Evolutionary conservation across 2,888 invertebrate species (phyloP).

Genomic region (Oeneis ivallda): DNA sequence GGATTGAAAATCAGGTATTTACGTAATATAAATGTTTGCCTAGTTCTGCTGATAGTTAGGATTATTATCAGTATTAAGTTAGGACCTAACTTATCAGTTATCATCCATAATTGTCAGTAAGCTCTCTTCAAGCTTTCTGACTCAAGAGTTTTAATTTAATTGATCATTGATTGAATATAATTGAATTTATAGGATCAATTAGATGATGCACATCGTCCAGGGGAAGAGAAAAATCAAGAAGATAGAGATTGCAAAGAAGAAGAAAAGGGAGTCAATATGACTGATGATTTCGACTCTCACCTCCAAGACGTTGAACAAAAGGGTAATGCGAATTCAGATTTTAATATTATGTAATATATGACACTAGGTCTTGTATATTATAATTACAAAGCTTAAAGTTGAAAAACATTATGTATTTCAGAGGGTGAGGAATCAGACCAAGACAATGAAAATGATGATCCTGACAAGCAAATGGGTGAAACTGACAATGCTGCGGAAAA

Average conservation of each 20-base stretch:
- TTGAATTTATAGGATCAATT: conserved; percentile 88
- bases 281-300: conserved; percentile 96
- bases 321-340: conserved; percentile 53
- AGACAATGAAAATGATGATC: conserved; percentile 88
- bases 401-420: conserved; percentile 37
- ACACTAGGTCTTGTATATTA: background rate
- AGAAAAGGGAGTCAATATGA: conserved; percentile 97
- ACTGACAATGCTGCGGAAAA: conserved; percentile 93
- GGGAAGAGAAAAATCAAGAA: conserved; percentile 88
- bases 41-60: background rate
- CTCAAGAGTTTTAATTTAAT: background rate
- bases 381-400: background rate
- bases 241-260: conserved; percentile 92
- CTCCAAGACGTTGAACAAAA: conserved; percentile 89
- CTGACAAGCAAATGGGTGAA: conserved; percentile 98
- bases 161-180: background rate
- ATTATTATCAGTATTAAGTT: too few relatives aligned
- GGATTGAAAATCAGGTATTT: conserved; percentile 85
- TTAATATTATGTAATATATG: too few relatives aligned
- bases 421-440: conserved; percentile 83
- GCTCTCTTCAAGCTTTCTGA: too few relatives aligned
- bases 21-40: background rate
- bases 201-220: conserved; percentile 91
- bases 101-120: too few relatives aligned
- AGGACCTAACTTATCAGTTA: too few relatives aligned